Evolutionary conservation across 2,797 vertebrate genomes (phyloP).

Genomic region (Sebastes baramenuke): DNA sequence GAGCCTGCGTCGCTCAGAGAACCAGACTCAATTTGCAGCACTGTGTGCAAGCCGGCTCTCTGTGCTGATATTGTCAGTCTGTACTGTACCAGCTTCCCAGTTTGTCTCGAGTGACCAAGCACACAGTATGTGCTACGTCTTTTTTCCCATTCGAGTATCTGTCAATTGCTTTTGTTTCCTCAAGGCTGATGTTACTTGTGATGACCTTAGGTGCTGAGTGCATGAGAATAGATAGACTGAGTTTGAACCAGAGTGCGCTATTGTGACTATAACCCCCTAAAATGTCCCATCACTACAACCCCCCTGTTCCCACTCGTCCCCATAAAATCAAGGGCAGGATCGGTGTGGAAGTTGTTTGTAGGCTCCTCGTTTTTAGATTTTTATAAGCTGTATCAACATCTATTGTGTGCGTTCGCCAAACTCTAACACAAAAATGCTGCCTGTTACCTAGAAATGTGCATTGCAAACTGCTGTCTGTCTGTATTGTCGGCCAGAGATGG

Average conservation of each 20-base stretch:
- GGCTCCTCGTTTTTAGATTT: not conserved
- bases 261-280: slow-evolving; percentile 3
- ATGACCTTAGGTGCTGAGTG: slow-evolving; percentile 18
- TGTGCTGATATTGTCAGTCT: slow-evolving; percentile 42
- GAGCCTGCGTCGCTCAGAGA: slow-evolving; percentile 36
- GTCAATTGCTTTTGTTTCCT: slow-evolving; percentile 54
- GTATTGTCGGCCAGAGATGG: not conserved
- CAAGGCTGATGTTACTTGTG: slow-evolving; percentile 30
- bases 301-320: not conserved
- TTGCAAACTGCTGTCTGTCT: not conserved
- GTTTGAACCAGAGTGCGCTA: not conserved
- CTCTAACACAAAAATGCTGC: not conserved
- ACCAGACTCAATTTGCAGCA: slow-evolving; percentile 52
- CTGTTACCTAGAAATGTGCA: not conserved
- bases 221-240: not conserved
- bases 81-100: slow-evolving; percentile 29
- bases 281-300: not conserved
- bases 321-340: not conserved
- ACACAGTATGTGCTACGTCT: slow-evolving; percentile 15
- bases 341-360: not conserved
- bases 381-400: not conserved
- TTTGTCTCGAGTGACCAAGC: slow-evolving; percentile 47
- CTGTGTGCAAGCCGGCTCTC: slow-evolving; percentile 31
- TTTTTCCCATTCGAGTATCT: slow-evolving; percentile 47
- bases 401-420: not conserved